Evolutionary conservation across 2,797 vertebrate genomes (phyloP).

Genomic region (Microctenopoma stevenorrisi): DNA sequence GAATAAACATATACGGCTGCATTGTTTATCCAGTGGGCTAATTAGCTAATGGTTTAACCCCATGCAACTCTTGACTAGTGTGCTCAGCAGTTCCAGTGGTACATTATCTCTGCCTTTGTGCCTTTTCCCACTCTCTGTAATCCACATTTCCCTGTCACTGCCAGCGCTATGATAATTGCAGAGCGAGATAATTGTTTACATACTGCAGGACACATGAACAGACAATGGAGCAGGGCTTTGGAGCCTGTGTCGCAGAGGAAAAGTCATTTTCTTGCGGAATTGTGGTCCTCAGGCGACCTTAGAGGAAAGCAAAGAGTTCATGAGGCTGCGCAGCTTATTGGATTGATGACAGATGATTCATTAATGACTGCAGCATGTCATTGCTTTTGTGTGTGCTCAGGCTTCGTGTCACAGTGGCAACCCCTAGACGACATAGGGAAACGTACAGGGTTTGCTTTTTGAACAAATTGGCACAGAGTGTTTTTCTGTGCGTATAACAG

Average conservation of each 20-base stretch:
- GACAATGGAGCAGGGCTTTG: conserved; percentile 34
- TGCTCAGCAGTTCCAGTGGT: conserved; percentile 36
- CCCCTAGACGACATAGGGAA: conserved; percentile 28
- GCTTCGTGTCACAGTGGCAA: conserved; percentile 45
- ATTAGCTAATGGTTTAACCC: conserved; percentile 64
- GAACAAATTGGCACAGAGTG: neutral
- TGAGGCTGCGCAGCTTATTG: conserved; percentile 43
- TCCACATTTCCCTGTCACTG: conserved; percentile 54
- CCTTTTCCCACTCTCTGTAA: conserved; percentile 43
- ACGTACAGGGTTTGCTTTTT: conserved; percentile 30
- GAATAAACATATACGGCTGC: conserved; percentile 41
- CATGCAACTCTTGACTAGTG: conserved; percentile 37
- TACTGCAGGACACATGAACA: conserved; percentile 55
- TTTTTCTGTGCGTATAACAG: conserved; percentile 5
- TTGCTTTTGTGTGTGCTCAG: conserved; percentile 9
- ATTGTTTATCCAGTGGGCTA: conserved; percentile 61
- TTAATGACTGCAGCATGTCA: conserved; percentile 68
- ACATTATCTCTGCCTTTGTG: conserved; percentile 59
- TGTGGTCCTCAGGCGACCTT: conserved; percentile 57
- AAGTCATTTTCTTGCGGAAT: conserved; percentile 32
- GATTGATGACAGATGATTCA: conserved; percentile 63
- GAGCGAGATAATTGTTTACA: conserved; percentile 66
- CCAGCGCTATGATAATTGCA: conserved; percentile 52
- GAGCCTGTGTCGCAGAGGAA: conserved; percentile 33
- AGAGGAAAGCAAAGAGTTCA: conserved; percentile 47